phyloP scores from a whole-genome alignment of 2,797 vertebrate genomes.

The Notolabrus celidotus region DNA sequence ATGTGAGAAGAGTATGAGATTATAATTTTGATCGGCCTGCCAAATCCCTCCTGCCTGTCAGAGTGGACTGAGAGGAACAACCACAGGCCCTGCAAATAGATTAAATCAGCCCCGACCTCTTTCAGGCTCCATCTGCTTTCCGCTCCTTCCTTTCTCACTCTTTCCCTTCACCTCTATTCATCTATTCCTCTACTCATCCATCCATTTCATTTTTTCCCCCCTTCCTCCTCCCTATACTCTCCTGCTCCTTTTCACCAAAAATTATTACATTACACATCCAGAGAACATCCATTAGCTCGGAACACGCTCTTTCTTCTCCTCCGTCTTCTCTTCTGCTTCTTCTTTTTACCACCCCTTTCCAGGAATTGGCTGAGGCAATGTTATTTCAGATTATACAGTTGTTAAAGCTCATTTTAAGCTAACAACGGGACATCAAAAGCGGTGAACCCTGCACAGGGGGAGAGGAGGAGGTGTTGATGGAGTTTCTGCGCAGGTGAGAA shows the following conservation, averaged over 20 bases:
- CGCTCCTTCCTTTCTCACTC: conserved; percentile 66
- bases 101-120: conserved; percentile 82
- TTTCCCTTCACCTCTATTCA: conserved; percentile 68
- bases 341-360: conserved; percentile 45
- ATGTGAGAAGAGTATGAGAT: conserved; percentile 76
- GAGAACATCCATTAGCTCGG: conserved; percentile 83
- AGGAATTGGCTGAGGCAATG: conserved; percentile 78
- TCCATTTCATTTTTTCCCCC: conserved; percentile 68
- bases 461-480: conserved; percentile 82
- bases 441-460: conserved; percentile 75
- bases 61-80: conserved; percentile 76
- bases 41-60: conserved; percentile 76
- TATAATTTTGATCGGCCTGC: conserved; percentile 83
- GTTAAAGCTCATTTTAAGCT: conserved; percentile 84
- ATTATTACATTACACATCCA: conserved; percentile 85
- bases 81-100: conserved; percentile 76
- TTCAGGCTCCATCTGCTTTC: conserved; percentile 75
- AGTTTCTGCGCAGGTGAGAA: conserved; percentile 82
- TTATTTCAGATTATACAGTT: conserved; percentile 87
- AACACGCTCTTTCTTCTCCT: conserved; percentile 77
- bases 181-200: conserved; percentile 66
- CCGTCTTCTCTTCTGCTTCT: conserved; percentile 50
- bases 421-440: conserved; percentile 82
- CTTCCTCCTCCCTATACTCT: conserved; percentile 33
- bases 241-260: conserved; percentile 76